These are phyloP conservation scores for Taenaris catops DNA, from an alignment of 2,888 invertebrate genomes.

Conservation along the genomic window DNA sequence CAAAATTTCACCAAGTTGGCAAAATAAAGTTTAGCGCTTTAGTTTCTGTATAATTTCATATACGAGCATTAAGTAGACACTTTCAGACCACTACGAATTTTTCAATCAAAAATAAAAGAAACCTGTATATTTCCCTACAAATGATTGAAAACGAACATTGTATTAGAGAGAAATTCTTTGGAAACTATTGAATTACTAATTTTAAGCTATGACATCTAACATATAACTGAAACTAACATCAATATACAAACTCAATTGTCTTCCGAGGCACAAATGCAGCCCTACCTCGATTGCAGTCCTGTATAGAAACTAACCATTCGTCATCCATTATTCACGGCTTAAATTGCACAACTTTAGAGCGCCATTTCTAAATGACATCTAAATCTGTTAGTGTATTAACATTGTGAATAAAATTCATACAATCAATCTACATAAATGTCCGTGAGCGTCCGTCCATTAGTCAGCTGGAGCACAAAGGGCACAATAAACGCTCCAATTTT, in stretches of 20 bases:
- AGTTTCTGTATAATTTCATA: no score
- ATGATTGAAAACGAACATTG: no score
- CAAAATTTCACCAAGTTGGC: no score
- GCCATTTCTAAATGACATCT: slow-evolving; percentile 80
- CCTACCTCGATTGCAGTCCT: slow-evolving; percentile 59
- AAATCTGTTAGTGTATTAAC: slow-evolving; percentile 80
- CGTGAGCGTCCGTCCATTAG: slow-evolving; percentile 79
- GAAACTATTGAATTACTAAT: no score
- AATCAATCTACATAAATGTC: slow-evolving; percentile 81
- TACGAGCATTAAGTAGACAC: no score
- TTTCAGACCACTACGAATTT: no score
- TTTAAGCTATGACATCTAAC: no score
- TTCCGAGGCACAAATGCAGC: slow-evolving; percentile 42
- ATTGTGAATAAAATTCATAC: slow-evolving; percentile 80
- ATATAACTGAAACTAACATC: background rate
- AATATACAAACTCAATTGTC: slow-evolving; percentile 6
- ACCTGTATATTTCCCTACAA: no score
- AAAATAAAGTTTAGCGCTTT: no score
- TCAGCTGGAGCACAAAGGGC: slow-evolving; percentile 76
- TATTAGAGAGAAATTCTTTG: no score
- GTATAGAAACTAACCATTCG: slow-evolving; percentile 69
- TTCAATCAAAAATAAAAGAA: no score
- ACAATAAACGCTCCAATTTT: no score
- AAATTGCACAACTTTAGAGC: slow-evolving; percentile 79
- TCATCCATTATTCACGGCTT: slow-evolving; percentile 79